Evolutionary conservation across 2,113 vertebrate genomes (phyloP).

Genomic region (Leptocoma aspasia): DNA sequence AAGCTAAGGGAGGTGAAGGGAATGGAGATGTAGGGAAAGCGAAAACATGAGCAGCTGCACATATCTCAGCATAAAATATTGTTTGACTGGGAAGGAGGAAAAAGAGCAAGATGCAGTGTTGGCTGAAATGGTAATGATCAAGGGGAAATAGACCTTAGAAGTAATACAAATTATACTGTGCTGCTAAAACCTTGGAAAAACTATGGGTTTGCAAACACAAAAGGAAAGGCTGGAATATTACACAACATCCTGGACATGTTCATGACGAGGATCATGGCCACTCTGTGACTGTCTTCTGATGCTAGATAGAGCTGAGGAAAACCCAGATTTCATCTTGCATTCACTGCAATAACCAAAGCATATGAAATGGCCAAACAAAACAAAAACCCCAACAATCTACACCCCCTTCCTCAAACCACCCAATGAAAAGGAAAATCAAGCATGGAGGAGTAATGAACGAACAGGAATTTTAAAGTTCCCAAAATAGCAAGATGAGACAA

Average conservation of each 20-base stretch:
- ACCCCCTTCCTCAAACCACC: neutral
- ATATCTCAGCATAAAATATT: neutral
- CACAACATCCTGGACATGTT: neutral
- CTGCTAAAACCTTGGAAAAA: neutral
- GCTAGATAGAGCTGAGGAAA: neutral
- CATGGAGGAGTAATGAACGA: neutral
- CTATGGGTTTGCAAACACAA: neutral
- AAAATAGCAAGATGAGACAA: neutral
- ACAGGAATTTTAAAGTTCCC: neutral
- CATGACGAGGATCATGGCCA: neutral
- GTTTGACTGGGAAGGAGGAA: neutral
- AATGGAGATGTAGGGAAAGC: neutral
- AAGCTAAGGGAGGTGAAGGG: neutral
- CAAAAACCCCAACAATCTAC: rapidly evolving
- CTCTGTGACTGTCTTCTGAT: neutral
- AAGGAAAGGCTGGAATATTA: neutral
- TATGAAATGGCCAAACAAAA: neutral
- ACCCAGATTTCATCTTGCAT: neutral
- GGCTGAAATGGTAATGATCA: neutral
- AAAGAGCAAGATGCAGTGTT: neutral
- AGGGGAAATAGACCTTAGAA: neutral
- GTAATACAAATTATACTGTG: neutral
- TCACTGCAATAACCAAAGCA: neutral
- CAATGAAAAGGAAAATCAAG: neutral
- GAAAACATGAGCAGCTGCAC: neutral